Evolutionary conservation across 2,797 vertebrate genomes (phyloP).

Genomic region (Hydrocynus forskahlii): DNA sequence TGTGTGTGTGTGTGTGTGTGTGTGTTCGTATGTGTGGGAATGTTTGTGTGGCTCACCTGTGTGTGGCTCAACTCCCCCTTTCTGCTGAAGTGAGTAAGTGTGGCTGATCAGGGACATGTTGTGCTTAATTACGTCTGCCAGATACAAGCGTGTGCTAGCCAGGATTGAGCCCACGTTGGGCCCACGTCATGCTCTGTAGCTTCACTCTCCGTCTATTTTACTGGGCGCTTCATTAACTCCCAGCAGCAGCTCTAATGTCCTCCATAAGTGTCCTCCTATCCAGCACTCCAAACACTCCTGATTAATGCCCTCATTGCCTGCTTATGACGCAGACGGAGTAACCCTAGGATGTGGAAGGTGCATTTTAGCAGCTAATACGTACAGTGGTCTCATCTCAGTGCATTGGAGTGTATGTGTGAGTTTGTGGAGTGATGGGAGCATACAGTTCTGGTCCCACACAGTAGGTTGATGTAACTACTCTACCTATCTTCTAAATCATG

Average conservation of each 20-base stretch:
- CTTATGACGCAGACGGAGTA: constrained; percentile 31
- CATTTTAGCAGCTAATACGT: constrained; percentile 21
- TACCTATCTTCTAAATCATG: no score
- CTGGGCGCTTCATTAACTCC: constrained; percentile 45
- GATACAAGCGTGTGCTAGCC: constrained; percentile 5
- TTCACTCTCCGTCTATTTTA: constrained; percentile 15
- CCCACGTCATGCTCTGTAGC: constrained; percentile 21
- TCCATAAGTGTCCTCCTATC: constrained; percentile 38
- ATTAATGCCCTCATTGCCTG: constrained; percentile 60
- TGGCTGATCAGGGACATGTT: constrained; percentile 20
- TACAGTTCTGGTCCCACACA: not conserved
- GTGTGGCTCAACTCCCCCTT: constrained; percentile 8
- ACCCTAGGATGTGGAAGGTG: constrained; percentile 52
- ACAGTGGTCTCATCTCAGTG: not conserved
- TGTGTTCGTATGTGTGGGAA: constrained; percentile 1
- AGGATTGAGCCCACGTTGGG: not conserved
- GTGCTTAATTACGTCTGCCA: constrained; percentile 49
- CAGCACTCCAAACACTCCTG: constrained; percentile 63
- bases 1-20: constrained; percentile 24
- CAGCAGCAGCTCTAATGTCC: constrained; percentile 38
- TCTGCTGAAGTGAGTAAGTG: constrained; percentile 26
- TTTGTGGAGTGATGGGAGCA: constrained; percentile 20
- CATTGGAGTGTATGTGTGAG: not conserved
- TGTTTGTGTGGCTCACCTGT: not conserved
- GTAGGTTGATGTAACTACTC: not conserved